Conservation (phyloP, 2,113 vertebrate species). For the Synodontis membranacea region DNA sequence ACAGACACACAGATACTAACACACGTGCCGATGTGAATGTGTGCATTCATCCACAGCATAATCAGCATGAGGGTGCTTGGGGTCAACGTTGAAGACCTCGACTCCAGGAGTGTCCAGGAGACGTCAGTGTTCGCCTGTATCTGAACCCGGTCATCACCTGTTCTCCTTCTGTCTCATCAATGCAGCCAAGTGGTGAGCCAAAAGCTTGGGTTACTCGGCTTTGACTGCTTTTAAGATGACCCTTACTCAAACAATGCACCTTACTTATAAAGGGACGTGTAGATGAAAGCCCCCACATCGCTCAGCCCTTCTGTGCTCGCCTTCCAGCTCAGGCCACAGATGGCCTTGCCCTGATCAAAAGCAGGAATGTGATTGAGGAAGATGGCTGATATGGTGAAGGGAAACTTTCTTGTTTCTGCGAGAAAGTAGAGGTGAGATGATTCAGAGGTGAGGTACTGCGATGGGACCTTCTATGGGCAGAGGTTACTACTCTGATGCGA, state of each 20-base stretch:
- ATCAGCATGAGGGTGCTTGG: background rate
- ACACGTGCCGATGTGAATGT: slow-evolving; percentile 30
- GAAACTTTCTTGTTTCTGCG: slow-evolving; percentile 48
- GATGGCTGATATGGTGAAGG: slow-evolving; percentile 42
- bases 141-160: slow-evolving; percentile 41
- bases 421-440: too few relatives aligned
- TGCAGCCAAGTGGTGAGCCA: slow-evolving; percentile 36
- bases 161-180: slow-evolving; percentile 44
- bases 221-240: slow-evolving; percentile 45
- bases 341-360: slow-evolving; percentile 49
- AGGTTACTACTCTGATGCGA: slow-evolving; percentile 16
- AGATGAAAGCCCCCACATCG: slow-evolving; percentile 52
- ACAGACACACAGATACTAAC: slow-evolving; percentile 52
- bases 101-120: slow-evolving; percentile 27
- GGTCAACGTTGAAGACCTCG: slow-evolving; percentile 23
- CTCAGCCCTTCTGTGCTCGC: slow-evolving; percentile 13
- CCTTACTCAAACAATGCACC: slow-evolving; percentile 40
- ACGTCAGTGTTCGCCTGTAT: slow-evolving; percentile 31
- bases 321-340: slow-evolving; percentile 35
- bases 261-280: slow-evolving; percentile 42
- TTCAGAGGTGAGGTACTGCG: too few relatives aligned
- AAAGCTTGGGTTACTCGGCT: slow-evolving; percentile 43
- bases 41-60: slow-evolving; percentile 33
- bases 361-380: slow-evolving; percentile 48
- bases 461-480: too few relatives aligned